These are phyloP conservation scores for Chloropsis cyanopogon DNA, from an alignment of 2,113 vertebrate species.

Conservation along the genomic window DNA sequence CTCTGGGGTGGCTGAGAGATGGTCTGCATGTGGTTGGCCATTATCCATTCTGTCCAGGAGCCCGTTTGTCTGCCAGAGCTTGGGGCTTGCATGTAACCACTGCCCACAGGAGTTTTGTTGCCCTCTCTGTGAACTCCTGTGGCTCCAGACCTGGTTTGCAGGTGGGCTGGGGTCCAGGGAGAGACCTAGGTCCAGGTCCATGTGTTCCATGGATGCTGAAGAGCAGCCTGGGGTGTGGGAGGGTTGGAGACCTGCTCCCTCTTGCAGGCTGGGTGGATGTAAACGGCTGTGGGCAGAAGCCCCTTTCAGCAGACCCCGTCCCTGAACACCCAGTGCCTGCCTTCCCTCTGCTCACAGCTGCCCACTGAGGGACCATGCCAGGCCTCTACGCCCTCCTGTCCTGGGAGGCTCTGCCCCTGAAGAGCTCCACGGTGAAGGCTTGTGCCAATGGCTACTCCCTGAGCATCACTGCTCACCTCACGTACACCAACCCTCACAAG, in stretches of 20 bases:
- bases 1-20: not conserved
- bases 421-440: constrained; percentile 88
- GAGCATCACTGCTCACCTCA: constrained; percentile 84
- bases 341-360: not conserved
- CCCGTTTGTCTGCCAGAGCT: not conserved
- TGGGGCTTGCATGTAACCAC: not conserved
- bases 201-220: not conserved
- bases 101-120: not conserved
- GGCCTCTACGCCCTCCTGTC: constrained; percentile 86
- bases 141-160: not conserved
- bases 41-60: not conserved
- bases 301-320: accelerated
- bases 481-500: constrained; percentile 82
- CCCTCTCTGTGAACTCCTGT: not conserved
- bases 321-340: not conserved
- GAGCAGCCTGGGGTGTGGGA: not conserved
- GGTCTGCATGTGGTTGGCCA: not conserved
- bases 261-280: not conserved
- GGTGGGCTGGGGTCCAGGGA: not conserved
- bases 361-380: constrained; percentile 77
- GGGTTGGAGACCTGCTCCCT: not conserved
- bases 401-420: constrained; percentile 89
- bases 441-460: constrained; percentile 89
- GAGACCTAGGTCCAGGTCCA: not conserved
- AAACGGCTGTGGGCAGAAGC: not conserved